Evolutionary conservation across 2,888 invertebrate genomes (phyloP).

Genomic region (Agrilus cyanescens): DNA sequence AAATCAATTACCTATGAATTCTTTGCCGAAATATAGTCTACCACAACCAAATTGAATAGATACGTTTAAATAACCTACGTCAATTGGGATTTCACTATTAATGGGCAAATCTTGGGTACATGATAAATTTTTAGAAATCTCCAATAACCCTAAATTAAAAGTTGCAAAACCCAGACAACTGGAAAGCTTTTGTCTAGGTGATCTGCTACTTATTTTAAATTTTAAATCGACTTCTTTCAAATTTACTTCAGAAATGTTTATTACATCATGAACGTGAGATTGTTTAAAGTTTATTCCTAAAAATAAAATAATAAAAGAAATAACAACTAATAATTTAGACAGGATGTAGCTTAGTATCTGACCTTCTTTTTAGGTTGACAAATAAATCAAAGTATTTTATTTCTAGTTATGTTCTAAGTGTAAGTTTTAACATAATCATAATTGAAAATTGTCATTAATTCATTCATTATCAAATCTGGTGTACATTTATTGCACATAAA

Average conservation of each 20-base stretch:
- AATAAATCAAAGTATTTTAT: no score
- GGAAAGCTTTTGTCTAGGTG: conserved; percentile 34
- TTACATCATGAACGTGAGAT: conserved; percentile 33
- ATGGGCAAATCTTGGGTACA: conserved; percentile 33
- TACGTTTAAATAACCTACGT: conserved; percentile 35
- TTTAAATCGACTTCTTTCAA: conserved; percentile 27
- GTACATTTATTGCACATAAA: no score
- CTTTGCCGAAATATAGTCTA: conserved; percentile 38
- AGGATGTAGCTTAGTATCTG: no score
- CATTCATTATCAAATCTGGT: no score
- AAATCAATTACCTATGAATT: conserved; percentile 35
- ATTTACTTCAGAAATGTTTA: conserved; percentile 26
- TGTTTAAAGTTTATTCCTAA: conserved; percentile 37
- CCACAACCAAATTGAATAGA: conserved; percentile 38
- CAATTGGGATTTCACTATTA: conserved; percentile 31
- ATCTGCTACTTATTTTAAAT: conserved; percentile 37
- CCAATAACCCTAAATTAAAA: conserved; percentile 31
- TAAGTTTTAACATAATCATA: no score
- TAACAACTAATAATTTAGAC: not conserved
- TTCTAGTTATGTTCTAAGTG: no score
- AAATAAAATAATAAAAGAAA: conserved; percentile 16
- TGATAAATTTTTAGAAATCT: conserved; percentile 27
- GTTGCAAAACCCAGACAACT: conserved; percentile 34
- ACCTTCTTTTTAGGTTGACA: no score
- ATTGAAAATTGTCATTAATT: no score